These are phyloP conservation scores for Entomobrya multifasciata DNA, from an alignment of 2,888 invertebrate genomes.

Conservation along the genomic window DNA sequence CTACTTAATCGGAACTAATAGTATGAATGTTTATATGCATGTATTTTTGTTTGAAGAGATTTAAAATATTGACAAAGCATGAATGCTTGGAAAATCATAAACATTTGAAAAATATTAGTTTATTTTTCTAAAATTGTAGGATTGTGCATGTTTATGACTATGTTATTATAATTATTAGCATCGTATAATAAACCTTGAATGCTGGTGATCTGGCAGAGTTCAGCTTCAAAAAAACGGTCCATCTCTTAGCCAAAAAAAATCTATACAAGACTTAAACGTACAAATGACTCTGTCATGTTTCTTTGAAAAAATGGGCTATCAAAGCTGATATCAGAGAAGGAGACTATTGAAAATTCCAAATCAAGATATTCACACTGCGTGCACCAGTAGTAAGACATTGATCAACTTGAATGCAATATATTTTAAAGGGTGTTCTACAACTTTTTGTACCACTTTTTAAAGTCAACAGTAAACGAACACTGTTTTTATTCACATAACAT, in stretches of 20 bases:
- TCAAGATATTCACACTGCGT: slow-evolving; percentile 61
- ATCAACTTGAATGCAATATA: slow-evolving; percentile 67
- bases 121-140: slow-evolving; percentile 10
- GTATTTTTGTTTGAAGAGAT: no score
- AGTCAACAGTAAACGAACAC: slow-evolving; percentile 14
- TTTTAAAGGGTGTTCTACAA: slow-evolving; percentile 69
- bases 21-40: slow-evolving; percentile 12
- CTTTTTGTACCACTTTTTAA: slow-evolving; percentile 54
- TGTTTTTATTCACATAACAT: no score
- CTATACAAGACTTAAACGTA: no score
- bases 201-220: no score
- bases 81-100: slow-evolving; percentile 49
- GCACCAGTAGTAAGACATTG: slow-evolving; percentile 62
- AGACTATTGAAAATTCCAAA: slow-evolving; percentile 55
- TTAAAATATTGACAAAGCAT: slow-evolving; percentile 41
- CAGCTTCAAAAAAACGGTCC: no score
- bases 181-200: no score
- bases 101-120: slow-evolving; percentile 41
- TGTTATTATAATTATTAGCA: neutral
- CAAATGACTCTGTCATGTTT: slow-evolving; percentile 60
- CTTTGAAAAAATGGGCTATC: slow-evolving; percentile 53
- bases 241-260: no score
- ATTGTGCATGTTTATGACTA: neutral
- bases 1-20: slow-evolving; percentile 10
- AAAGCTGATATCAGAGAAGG: slow-evolving; percentile 60